phyloP scores from a whole-genome alignment of 2,888 invertebrate genomes.

The Deilephila elpenor region DNA sequence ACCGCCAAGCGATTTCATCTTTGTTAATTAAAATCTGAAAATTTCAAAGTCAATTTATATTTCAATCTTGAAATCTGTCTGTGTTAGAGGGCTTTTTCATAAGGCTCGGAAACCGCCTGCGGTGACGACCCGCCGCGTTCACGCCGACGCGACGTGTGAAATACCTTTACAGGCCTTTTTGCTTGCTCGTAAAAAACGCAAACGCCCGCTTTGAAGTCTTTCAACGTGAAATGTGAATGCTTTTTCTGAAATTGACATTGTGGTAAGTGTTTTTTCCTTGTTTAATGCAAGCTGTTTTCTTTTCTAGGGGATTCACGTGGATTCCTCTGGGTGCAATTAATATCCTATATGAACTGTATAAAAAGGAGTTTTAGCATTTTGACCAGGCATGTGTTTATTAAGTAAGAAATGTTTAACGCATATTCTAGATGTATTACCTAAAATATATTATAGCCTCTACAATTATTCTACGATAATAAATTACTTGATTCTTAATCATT shows the following conservation, averaged over 20 bases:
- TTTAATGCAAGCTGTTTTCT: neutral
- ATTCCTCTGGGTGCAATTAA: too few relatives aligned
- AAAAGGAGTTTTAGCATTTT: too few relatives aligned
- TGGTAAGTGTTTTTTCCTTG: conserved; percentile 4
- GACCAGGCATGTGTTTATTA: too few relatives aligned
- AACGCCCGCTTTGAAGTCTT: conserved; percentile 19
- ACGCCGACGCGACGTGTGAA: conserved; percentile 10
- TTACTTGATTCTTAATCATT: too few relatives aligned
- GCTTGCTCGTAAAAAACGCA: conserved; percentile 16
- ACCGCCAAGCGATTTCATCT: neutral
- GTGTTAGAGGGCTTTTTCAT: conserved; percentile 11
- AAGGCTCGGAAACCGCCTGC: conserved; percentile 11
- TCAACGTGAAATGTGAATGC: conserved; percentile 2
- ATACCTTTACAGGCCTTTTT: conserved; percentile 20
- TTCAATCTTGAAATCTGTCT: neutral
- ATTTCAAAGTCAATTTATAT: neutral
- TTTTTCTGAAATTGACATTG: conserved; percentile 22
- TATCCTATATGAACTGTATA: too few relatives aligned
- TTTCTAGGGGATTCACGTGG: too few relatives aligned
- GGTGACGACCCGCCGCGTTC: neutral
- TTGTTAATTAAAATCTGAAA: conserved; percentile 1
- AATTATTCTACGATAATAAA: too few relatives aligned
- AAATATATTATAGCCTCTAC: too few relatives aligned
- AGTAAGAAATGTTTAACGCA: too few relatives aligned
- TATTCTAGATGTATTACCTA: too few relatives aligned